Evolutionary conservation across 2,797 vertebrate genomes (phyloP), one percentile per base, ranked within the genome.

Genomic region (Mormyrus hasselquistii): DNA sequence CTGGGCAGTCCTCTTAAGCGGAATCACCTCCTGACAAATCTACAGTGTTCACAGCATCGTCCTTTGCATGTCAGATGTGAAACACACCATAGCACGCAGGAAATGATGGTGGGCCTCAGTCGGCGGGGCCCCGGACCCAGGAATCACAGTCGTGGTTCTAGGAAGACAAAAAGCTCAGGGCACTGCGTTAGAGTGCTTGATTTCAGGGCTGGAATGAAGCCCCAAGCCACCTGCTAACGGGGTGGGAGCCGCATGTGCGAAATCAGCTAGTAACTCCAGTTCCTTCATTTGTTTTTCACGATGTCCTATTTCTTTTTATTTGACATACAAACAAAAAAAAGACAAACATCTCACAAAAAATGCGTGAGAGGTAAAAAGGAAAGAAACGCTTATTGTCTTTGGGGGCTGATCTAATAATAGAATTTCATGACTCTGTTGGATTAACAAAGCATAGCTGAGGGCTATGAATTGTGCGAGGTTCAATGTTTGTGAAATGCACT

Each of bases 341-440:
- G 49, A 73, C 88, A 89, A 90, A 90, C 62, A 84, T 88, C 86
- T 25, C 86, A 65, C 10, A 87, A 86, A 90, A 92, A 90, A 59
- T 65, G 90, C 88, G 89, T 69, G 44, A 90, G 89, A 91, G 65
- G 89, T 90, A 29, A 47, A 90, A 90, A 90, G 90, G 89, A 86
- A 90, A 89, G 52, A 90, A 90, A 83, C 88, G 90, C 88, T 90
- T 91, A 89, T 91, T 73, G 55, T 90, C 88, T 90, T 90, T 89
- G 52, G 92, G 53, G 89, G 88, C 91, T 22, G 52, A 90, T 91
- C 91, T 91, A 90, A 90, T 92, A 92, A 90, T 91, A 92, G 91
- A 91, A 91, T 90, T 88, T 91, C 90, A 90, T 92, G 90, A 92
- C 89, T 91, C 73, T 90, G 88, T 92, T 90, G 87, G 86, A 88